phyloP scores from a whole-genome alignment of 1,140 invertebrate species.

The Megalonaias nervosa region DNA sequence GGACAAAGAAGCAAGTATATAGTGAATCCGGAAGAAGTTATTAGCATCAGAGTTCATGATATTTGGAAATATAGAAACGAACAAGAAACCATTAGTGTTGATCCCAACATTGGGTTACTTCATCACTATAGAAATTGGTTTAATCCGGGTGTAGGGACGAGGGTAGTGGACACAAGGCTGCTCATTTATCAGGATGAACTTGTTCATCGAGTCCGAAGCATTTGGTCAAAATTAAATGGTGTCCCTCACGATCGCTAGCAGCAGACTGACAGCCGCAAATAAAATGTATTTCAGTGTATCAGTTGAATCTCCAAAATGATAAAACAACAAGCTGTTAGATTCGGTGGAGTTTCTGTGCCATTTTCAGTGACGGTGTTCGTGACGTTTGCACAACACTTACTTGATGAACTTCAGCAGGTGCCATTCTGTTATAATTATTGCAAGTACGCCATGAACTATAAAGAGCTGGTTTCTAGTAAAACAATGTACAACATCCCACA shows the following conservation, averaged over 20 bases:
- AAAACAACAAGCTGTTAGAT: too few species aligned
- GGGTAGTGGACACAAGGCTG: background rate
- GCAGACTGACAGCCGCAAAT: background rate
- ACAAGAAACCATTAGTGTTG: background rate
- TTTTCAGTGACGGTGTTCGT: too few species aligned
- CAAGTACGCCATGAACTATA: too few species aligned
- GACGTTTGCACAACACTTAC: too few species aligned
- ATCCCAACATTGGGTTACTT: background rate
- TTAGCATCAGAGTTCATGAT: constrained; percentile 14
- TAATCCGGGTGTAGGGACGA: background rate
- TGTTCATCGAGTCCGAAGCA: background rate
- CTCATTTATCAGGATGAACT: background rate
- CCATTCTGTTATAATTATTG: too few species aligned
- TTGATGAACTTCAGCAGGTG: too few species aligned
- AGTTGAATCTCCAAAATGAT: too few species aligned
- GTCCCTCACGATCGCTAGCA: background rate
- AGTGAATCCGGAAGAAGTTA: background rate
- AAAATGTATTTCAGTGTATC: background rate
- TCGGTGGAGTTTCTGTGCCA: too few species aligned
- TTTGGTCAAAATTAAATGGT: constrained; percentile 5
- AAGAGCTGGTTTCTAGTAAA: too few species aligned
- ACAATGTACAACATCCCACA: too few species aligned
- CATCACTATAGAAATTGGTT: constrained; percentile 32
- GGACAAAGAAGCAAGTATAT: constrained; percentile 19
- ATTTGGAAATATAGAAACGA: background rate